Conservation (phyloP, 2,113 vertebrate genomes). For the Deroptyus accipitrinus region DNA sequence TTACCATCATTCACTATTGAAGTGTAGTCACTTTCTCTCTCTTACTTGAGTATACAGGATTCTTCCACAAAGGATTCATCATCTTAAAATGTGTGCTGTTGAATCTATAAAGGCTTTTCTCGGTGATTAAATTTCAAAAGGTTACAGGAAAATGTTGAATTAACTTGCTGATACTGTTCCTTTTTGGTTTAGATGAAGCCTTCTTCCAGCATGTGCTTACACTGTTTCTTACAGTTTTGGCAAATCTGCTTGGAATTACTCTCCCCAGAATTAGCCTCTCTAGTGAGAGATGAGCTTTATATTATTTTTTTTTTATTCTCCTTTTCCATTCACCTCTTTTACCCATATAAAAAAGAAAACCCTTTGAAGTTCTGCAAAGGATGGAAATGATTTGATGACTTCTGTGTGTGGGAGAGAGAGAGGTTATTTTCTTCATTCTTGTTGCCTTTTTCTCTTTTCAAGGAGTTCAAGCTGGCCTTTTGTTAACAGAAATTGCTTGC, state of each 20-base stretch:
- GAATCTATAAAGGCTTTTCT: background rate
- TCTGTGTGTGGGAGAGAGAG: background rate
- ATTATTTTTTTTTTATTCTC: background rate
- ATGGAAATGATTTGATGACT: background rate
- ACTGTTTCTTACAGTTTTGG: background rate
- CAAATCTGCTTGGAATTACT: constrained; percentile 6
- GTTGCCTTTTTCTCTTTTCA: background rate
- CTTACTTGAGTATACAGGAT: background rate
- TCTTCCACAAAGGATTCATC: background rate
- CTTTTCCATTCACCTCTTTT: background rate
- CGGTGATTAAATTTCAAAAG: background rate
- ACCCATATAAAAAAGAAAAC: background rate
- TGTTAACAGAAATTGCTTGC: constrained; percentile 40
- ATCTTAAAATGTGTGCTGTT: background rate
- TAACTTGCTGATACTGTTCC: background rate
- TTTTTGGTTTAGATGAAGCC: background rate
- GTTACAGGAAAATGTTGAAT: background rate
- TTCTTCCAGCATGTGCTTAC: background rate
- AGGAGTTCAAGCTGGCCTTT: constrained; percentile 16
- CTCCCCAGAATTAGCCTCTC: background rate
- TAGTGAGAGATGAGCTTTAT: background rate
- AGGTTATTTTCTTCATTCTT: background rate
- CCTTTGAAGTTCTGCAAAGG: background rate
- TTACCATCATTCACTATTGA: background rate
- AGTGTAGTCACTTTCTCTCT: background rate